phyloP scores from a whole-genome alignment of 2,797 vertebrate genomes.

The Petrocephalus schoutedeni region DNA sequence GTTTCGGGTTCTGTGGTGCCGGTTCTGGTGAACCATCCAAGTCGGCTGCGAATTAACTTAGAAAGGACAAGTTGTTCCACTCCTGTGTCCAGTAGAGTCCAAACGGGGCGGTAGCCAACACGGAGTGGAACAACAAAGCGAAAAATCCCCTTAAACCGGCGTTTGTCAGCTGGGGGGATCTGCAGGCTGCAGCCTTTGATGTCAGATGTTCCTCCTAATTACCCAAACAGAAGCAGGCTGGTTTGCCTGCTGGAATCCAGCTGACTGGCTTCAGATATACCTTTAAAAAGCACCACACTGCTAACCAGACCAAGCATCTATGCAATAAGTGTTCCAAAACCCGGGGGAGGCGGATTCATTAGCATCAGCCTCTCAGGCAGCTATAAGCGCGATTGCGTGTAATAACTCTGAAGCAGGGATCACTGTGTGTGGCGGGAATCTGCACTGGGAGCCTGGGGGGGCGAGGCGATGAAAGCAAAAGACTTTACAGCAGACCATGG shows the following conservation, averaged over 20 bases:
- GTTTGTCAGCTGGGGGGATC: not conserved
- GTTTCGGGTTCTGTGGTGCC: not conserved
- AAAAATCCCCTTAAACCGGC: not conserved
- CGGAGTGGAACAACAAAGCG: not conserved
- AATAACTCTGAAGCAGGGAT: not conserved
- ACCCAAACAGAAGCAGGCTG: not conserved
- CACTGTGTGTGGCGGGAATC: not conserved
- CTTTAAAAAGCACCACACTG: not conserved
- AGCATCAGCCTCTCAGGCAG: not conserved
- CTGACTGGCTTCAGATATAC: not conserved
- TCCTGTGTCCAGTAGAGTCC: not conserved
- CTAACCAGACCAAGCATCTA: not conserved
- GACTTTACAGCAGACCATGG: not conserved
- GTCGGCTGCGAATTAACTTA: not conserved
- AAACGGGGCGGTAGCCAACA: not conserved
- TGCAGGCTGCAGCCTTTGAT: not conserved
- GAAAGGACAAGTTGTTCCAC: not conserved
- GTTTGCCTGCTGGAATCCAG: not conserved
- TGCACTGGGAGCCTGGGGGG: not conserved
- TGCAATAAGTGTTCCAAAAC: not conserved
- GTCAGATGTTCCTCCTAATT: not conserved
- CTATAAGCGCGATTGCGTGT: not conserved
- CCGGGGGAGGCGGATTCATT: not conserved
- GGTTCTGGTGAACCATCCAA: not conserved
- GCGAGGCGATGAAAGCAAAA: not conserved